Base-by-base conservation (phyloP, 2,888 invertebrate species). In the Nemurella pictetii region DNA sequence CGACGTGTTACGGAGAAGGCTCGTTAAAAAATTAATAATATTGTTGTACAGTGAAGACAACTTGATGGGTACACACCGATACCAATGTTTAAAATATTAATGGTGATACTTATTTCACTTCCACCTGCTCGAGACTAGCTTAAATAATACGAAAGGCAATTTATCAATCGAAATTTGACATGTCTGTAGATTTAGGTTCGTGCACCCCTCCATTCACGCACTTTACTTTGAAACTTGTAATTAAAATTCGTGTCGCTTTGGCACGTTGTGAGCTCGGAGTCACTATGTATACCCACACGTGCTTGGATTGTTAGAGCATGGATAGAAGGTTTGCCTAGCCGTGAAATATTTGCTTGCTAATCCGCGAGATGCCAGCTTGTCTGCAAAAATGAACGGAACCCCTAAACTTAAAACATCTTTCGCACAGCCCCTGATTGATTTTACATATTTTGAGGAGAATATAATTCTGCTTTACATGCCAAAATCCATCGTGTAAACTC, bases 161-260 rank as follows among this genome's bases (percentile, higher is more conserved):
- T 78, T 78, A 29, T 78, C 78, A 78, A 30, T 78, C 27, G 78
- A 78, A 78, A 78, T 78, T 30, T 78, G 78, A 78, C 78, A 78
- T 55, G 55, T 20, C 15, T 55, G 55, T 55, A 12, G 55, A 55
- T 20, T 55, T 55, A 55, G 55, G 55, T 12, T 55, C 9, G 20
- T 12, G 55, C 55, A 15, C 55, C 55, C n/a, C 55, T 32, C 55
- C 20, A 20, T 55, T 55, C 55, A 55, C 12, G 55, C 55, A 55
- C 2, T 55, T 55, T 55, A 7, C 9, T 55, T 55, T 55, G 15
- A 20, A 55, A 55, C 20, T 55, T 20, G 55, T 55, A 55, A 55
- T 55, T 55, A 55, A 55, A 55, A 55, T 55, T 55, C 55, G 55
- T 55, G 55, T 55, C 55, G 55, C 55, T 55, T 55, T 55, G 55